Percentiles rank a stretch among this genome's conserved stretches.
These are phyloP conservation scores for Orbicella faveolata DNA, from an alignment of 64 coral and sea anemone species.

Conservation along the genomic window DNA sequence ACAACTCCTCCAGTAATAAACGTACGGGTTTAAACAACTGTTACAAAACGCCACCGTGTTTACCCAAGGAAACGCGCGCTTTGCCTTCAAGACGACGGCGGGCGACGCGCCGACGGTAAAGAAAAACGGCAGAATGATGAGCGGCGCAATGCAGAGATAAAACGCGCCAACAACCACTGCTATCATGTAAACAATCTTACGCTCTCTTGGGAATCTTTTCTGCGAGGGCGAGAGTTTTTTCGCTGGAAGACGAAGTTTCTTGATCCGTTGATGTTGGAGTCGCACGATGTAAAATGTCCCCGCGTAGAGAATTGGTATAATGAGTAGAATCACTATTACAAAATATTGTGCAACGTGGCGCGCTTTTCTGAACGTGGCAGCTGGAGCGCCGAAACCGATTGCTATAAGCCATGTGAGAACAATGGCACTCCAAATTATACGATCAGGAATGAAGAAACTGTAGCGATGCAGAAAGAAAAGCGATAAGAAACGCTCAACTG, in stretches of 20 bases:
- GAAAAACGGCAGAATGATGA: slow-evolving; percentile 74
- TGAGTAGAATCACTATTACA: slow-evolving; percentile 54
- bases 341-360: slow-evolving; percentile 71
- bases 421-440: slow-evolving; percentile 35
- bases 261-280: slow-evolving; percentile 38
- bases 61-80: slow-evolving; percentile 75
- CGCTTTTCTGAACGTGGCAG: slow-evolving; percentile 49
- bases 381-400: slow-evolving; percentile 54
- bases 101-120: slow-evolving; percentile 4
- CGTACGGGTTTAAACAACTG: slow-evolving; percentile 73
- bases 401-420: slow-evolving; percentile 62
- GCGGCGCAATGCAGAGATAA: slow-evolving; percentile 74
- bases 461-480: slow-evolving; percentile 64
- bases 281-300: slow-evolving; percentile 58
- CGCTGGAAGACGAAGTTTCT: background rate
- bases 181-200: slow-evolving; percentile 64
- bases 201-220: slow-evolving; percentile 56
- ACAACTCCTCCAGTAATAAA: slow-evolving; percentile 91
- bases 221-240: slow-evolving; percentile 5
- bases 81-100: background rate
- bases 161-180: slow-evolving; percentile 78
- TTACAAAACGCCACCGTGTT: slow-evolving; percentile 80
- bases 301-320: slow-evolving; percentile 51
- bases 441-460: slow-evolving; percentile 36
- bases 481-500: slow-evolving; percentile 80